Base-by-base conservation (phyloP, 2,797 vertebrate species). In the Sphenodon punctatus region DNA sequence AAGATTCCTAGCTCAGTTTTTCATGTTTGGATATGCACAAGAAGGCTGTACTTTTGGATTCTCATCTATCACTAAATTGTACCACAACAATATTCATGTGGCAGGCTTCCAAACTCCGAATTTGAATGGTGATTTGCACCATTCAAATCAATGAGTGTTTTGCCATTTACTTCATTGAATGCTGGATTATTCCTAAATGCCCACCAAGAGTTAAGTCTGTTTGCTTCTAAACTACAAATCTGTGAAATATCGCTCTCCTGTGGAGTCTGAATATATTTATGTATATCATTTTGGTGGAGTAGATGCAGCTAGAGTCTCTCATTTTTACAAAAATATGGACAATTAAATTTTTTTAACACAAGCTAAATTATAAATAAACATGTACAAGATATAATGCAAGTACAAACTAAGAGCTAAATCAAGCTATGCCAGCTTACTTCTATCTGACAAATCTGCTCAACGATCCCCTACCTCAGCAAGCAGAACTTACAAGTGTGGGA, bases 171-270 rank as follows among this genome's bases (percentile, higher is more conserved):
- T n/a, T 16, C 8, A 19, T 58, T 53, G 48, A 60, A 32, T 39
- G 23, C 49, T 27, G 17, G 6, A 60, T 27, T 59, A 19, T 46
- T 30, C 41, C n/a, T 34, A 51, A 67, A 13, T 20, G 45, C 13
- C 15, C 39, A 38, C 20, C 58, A 36, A 51, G 6, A 14, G 69
- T 49, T 39, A 82, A 80, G 78, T 49, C 39, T 17, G 4, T 10
- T 67, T 72, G 45, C 48, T 76, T 38, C 34, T 58, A 56, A 48
- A 7, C 19, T 4, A 71, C 17, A 8, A 1, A 1, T 69, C 58
- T 85, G 81, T 27, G 49, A 80, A 53, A 34, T 75, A 60, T 70
- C 75, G 46, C 77, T 36, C 27, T 74, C 74, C 25, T 78, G 42
- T 75, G 42, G 76, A 71, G 12, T 43, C n/a, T 78, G 80, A 20